Conservation (phyloP, 1,140 invertebrate species). For the Calephelis nemesis region DNA sequence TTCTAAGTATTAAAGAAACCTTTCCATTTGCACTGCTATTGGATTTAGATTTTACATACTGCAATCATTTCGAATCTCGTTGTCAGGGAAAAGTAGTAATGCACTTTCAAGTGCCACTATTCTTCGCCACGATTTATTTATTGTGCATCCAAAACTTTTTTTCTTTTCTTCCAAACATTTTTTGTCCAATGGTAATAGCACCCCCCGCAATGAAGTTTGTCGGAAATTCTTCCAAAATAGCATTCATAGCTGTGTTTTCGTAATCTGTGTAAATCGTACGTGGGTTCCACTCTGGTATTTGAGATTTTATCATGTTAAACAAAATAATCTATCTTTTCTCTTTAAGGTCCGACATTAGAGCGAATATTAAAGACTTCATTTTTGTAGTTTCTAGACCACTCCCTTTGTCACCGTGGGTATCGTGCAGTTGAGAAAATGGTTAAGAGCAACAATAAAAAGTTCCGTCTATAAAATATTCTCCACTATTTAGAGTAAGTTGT, state of each 20-base stretch:
- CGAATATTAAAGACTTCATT: constrained; percentile 8
- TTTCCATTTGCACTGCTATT: no score
- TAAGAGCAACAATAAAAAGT: constrained; percentile 1
- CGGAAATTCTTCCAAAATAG: constrained; percentile 3
- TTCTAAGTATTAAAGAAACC: no score
- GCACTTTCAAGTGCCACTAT: neutral
- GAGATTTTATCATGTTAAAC: constrained; percentile 5
- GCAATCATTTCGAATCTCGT: constrained; percentile 2
- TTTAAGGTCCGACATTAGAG: neutral
- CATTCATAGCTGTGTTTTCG: constrained; percentile 12
- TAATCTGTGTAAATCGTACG: constrained; percentile 4
- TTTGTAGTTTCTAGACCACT: constrained; percentile 1
- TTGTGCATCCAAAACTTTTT: constrained; percentile 9
- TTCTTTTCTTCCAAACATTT: constrained; percentile 7
- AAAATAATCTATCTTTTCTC: constrained; percentile 1
- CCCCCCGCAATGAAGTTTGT: neutral
- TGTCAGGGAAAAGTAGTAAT: constrained; percentile 4
- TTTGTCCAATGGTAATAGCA: constrained; percentile 13
- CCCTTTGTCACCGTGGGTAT: neutral
- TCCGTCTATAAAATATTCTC: constrained; percentile 1
- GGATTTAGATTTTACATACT: constrained; percentile 15
- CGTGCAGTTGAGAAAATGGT: neutral
- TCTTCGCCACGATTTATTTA: constrained; percentile 7
- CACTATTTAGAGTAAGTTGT: neutral
- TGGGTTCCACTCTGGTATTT: constrained; percentile 6